Evolutionary conservation across 2,113 vertebrate genomes (phyloP), one percentile per base, ranked within the genome.

Genomic region (Cichladusa arquata): DNA sequence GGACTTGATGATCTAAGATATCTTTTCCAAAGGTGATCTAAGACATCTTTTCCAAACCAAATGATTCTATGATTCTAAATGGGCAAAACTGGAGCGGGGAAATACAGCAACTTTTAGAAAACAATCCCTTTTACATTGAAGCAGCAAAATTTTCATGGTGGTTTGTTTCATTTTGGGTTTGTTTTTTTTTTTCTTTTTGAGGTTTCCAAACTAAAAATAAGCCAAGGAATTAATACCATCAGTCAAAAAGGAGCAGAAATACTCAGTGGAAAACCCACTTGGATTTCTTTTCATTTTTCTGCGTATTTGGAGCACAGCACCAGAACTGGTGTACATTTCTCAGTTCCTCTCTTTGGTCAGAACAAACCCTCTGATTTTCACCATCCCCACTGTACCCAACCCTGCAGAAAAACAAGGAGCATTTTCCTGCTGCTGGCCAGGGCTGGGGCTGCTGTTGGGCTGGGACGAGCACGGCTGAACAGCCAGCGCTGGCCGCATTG

Each of bases 371-470:
- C 28, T 40, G 33, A 14, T 62, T 70, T 36, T 15, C 11, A 1
- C 28, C 24, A 1, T 74, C 19, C 48, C 29, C 9, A 0, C 6
- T 3, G 2, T 6, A 10, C 29, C 66, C 3, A 31, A 29, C 11
- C 2, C 45, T 3, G 11, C 22, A 28, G 17, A 15, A 83, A 40
- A 65, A 1, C 15, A 5, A 70, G 67, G 72, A 81, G 24, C 16
- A 1, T 53, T 81, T 72, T 12, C 70, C 51, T 18, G 24, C 89
- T 71, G 71, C 34, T 34, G 33, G 57, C 12, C 50, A 2, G 64
- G 84, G 56, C 12, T 8, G n/a, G 58, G 78, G 93, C 69, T 81
- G 42, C 11, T 15, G 28, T 0, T 1, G 5, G n/a, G 44, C 2
- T 54, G 76, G 92, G 81, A 22, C 11, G 38, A 93, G 62, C 15